phyloP scores from a whole-genome alignment of 1,140 invertebrate genomes.

The Drosophila murphyi region DNA sequence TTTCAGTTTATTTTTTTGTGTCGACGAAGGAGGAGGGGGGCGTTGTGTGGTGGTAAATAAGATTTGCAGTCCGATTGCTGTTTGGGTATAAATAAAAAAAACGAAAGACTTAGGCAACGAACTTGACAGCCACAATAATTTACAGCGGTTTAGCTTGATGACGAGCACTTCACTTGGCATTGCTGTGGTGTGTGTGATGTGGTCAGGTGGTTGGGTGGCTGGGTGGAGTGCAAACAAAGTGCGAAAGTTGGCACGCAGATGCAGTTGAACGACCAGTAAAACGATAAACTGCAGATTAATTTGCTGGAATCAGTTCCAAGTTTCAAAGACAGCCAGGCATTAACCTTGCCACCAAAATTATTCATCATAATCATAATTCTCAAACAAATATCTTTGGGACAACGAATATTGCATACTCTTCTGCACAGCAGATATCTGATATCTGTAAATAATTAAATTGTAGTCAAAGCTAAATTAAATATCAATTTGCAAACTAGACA shows the following conservation, averaged over 20 bases:
- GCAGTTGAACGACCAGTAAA: slow-evolving; percentile 13
- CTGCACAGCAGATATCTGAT: no score
- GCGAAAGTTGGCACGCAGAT: slow-evolving; percentile 33
- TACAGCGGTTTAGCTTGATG: slow-evolving; percentile 36
- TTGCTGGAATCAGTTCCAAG: neutral
- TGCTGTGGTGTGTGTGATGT: neutral
- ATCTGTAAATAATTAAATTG: no score
- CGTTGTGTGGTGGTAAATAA: neutral
- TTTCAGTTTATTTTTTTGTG: neutral
- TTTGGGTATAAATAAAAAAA: slow-evolving; percentile 24
- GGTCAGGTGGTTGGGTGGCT: slow-evolving; percentile 5
- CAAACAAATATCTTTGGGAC: no score
- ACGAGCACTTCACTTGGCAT: slow-evolving; percentile 29
- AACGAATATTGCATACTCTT: no score
- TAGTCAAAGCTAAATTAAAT: slow-evolving; percentile 29
- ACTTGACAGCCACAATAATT: slow-evolving; percentile 50
- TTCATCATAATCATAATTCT: neutral
- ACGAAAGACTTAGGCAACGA: slow-evolving; percentile 80
- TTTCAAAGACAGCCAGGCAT: neutral
- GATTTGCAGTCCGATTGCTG: slow-evolving; percentile 18
- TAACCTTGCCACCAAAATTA: neutral
- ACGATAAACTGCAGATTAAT: neutral
- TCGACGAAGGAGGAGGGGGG: neutral
- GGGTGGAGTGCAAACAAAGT: slow-evolving; percentile 20
- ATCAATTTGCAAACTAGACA: slow-evolving; percentile 19